A percentile compares a stretch with the other conserved stretches of the same genome.
Evolutionary conservation across 2,797 vertebrate genomes (phyloP).

Genomic region (Malurus splendens): DNA sequence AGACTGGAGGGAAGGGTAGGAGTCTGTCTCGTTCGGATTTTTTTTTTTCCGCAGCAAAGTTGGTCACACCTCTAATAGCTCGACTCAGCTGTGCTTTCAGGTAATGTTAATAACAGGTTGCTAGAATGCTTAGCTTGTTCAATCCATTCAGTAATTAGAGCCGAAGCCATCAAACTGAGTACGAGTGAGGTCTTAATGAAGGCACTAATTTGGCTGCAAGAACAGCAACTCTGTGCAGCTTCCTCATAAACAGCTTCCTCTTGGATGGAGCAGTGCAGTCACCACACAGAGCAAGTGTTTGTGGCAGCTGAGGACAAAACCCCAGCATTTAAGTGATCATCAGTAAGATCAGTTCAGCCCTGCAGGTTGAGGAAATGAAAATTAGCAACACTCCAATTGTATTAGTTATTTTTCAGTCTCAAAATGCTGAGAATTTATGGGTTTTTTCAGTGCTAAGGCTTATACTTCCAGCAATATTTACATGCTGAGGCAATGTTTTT

Average conservation of each 20-base stretch:
- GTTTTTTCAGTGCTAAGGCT: background rate
- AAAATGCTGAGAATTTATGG: background rate
- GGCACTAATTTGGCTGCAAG: background rate
- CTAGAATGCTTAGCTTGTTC: constrained; percentile 28
- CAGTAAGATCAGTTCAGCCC: background rate
- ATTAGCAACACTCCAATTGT: background rate
- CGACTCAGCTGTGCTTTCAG: constrained; percentile 1
- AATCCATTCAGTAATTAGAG: constrained; percentile 8
- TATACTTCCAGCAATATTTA: background rate
- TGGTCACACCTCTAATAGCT: constrained; percentile 10
- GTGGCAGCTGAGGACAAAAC: background rate
- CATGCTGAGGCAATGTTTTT: background rate
- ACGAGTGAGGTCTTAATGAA: background rate
- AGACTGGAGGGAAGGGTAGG: constrained; percentile 15
- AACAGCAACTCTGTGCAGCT: background rate
- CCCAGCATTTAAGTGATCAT: background rate
- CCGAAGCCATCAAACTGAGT: background rate
- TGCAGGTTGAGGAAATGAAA: background rate
- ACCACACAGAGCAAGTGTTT: background rate
- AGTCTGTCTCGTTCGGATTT: background rate
- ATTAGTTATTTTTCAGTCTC: background rate
- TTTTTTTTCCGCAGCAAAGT: background rate
- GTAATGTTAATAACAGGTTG: constrained; percentile 29
- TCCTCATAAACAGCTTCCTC: background rate
- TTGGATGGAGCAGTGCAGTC: background rate